Evolutionary conservation across 2,797 vertebrate genomes (phyloP).

Genomic region (Vireo griseus): DNA sequence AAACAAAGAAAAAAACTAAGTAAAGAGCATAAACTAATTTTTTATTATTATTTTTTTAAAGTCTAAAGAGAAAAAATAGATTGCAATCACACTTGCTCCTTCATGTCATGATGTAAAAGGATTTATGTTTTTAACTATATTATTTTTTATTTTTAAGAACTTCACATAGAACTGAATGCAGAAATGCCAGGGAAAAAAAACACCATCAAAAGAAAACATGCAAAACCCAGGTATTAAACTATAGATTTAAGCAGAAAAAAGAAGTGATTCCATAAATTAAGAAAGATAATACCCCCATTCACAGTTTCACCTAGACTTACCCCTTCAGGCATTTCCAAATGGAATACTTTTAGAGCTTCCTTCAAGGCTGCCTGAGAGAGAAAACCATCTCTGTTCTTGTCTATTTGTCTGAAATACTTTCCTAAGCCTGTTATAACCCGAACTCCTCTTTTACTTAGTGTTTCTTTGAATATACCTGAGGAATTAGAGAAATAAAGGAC

Average conservation of each 20-base stretch:
- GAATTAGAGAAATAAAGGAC: background rate
- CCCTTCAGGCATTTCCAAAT: slow-evolving; percentile 70
- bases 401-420: slow-evolving; percentile 68
- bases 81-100: background rate
- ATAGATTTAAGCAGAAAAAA: background rate
- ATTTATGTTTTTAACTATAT: background rate
- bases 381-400: slow-evolving; percentile 64
- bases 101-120: background rate
- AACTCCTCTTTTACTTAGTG: slow-evolving; percentile 68
- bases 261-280: background rate
- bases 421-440: slow-evolving; percentile 70
- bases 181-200: background rate
- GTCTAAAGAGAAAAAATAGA: background rate
- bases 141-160: background rate
- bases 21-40: background rate
- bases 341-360: slow-evolving; percentile 69
- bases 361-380: slow-evolving; percentile 67
- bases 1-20: background rate
- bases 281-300: background rate
- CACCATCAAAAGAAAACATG: background rate
- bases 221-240: background rate
- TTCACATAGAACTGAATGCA: background rate
- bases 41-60: background rate
- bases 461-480: slow-evolving; percentile 64
- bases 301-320: slow-evolving; percentile 40